Base-by-base conservation (phyloP, 1,140 invertebrate genomes). In the Aphidius ervi region DNA sequence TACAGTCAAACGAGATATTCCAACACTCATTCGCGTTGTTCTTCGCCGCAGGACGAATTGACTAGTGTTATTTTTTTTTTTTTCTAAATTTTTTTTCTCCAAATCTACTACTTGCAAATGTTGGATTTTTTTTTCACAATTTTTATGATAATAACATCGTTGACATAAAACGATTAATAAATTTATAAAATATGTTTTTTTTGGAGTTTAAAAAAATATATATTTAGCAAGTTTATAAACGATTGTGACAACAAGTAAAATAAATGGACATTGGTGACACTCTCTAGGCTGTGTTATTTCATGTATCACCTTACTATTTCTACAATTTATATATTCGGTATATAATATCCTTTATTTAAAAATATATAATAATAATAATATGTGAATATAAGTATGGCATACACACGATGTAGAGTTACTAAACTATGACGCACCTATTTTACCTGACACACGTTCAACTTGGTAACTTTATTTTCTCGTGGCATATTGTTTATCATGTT, bases 401-500 rank as follows among this genome's bases (percentile, higher is more conserved):
- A 54, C 52, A 31, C 23, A 31, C 23, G 23, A 31, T 31, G 6
- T 3, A 49, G 6, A 48, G n/a, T n/a, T n/a, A 49, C 37, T 16
- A 40, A 7, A n/a, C 39, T 6, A 52, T 43, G 61, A 63, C 43
- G 56, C 60, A 56, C 47, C 53, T 45, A 48, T 46, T 54, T 54
- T 54, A 54, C 52, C 20, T 52, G 41, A 54, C 23, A 31, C 52
- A 40, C 39, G 52, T 42, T 54, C 16, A 8, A 54, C 16, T 20
- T 40, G 50, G 63, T 63, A 67, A 65, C 59, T 65, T 66, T 61
- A 74, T 70, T 70, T 69, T 73, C 67, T 67, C 61, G 50, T 57
- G 52, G 64, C 59, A 63, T 67, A 67, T 71, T 68, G 65, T 69
- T 67, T 66, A 41, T 47, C 46, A 66, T 70, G 58, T 55, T 55